These are phyloP conservation scores for Caenorhabditis becei DNA, from an alignment of 2,888 invertebrate species.

Conservation along the genomic window DNA sequence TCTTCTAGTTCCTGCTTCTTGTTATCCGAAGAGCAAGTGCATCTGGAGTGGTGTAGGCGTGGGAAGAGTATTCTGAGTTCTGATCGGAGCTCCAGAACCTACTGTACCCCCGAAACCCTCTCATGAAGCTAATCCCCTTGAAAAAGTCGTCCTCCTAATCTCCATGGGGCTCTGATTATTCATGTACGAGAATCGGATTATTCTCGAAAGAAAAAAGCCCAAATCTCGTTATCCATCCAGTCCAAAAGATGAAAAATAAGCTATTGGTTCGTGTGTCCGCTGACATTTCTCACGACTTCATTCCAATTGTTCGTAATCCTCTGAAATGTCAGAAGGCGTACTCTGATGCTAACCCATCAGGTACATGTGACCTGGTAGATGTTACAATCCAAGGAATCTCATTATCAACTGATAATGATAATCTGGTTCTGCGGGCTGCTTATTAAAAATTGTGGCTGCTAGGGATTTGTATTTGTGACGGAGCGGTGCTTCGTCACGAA, in stretches of 20 bases:
- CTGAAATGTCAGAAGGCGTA: too few species aligned
- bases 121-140: neutral
- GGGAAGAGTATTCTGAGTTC: neutral
- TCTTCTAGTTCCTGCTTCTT: neutral
- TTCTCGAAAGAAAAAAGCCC: neutral
- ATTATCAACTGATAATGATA: neutral
- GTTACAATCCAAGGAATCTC: too few species aligned
- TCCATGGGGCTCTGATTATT: neutral
- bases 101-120: neutral
- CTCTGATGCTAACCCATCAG: too few species aligned
- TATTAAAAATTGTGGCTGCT: slow-evolving; percentile 11
- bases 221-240: neutral
- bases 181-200: slow-evolving; percentile 10
- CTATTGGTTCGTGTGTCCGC: too few species aligned
- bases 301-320: neutral
- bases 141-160: neutral
- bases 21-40: neutral
- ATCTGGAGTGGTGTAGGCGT: neutral
- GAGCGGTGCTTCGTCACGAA: neutral
- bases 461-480: neutral
- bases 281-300: neutral
- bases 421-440: neutral
- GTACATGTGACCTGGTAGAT: too few species aligned
- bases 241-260: neutral
- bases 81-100: neutral